Conservation (phyloP, 2,113 vertebrate species). For the Baryphthengus martii region DNA sequence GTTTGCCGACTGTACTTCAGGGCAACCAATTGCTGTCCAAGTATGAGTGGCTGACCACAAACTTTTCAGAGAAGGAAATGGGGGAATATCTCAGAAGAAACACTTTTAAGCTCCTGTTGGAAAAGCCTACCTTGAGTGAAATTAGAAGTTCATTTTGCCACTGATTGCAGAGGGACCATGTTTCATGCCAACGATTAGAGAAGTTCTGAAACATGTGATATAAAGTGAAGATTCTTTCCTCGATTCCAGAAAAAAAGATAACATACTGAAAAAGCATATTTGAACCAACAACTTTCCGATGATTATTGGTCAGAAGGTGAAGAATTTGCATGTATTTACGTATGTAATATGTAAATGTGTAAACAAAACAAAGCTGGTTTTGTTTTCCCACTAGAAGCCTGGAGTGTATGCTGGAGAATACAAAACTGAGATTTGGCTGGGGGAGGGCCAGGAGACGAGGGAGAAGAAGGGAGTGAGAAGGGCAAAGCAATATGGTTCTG, state of each 20-base stretch:
- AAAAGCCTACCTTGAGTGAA: not conserved
- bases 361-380: not conserved
- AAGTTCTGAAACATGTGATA: not conserved
- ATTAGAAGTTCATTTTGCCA: not conserved
- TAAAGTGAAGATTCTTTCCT: not conserved
- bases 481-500: not conserved
- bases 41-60: not conserved
- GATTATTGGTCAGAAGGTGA: not conserved
- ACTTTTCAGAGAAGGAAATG: not conserved
- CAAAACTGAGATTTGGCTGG: not conserved
- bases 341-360: not conserved
- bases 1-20: not conserved
- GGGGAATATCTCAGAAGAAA: not conserved
- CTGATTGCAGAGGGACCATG: accelerated
- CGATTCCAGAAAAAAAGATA: not conserved
- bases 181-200: not conserved
- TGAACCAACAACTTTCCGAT: not conserved
- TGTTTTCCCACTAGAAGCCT: not conserved
- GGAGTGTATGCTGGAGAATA: not conserved
- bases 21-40: not conserved
- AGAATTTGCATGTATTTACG: not conserved
- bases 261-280: not conserved
- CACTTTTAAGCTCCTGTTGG: not conserved
- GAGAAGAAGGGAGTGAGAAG: not conserved
- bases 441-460: not conserved